Percentiles rank a stretch among this genome's conserved stretches.
Evolutionary conservation across 2,113 vertebrate species (phyloP).

Genomic region (Phylloscopus whistleri): DNA sequence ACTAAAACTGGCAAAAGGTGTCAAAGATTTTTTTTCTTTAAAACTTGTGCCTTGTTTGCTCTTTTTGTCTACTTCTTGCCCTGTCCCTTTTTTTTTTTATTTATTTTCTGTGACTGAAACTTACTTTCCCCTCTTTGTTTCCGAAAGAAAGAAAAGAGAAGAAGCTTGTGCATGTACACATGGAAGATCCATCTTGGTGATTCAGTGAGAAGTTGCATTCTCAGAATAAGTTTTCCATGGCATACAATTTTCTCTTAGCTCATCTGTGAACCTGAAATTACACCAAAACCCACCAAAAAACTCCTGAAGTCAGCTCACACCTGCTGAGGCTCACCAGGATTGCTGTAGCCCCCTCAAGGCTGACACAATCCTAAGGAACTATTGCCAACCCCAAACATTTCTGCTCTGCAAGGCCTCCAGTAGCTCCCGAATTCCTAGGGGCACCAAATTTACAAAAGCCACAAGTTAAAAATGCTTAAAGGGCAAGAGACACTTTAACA

Average conservation of each 20-base stretch:
- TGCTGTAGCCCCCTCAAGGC: neutral
- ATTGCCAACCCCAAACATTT: neutral
- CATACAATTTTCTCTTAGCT: neutral
- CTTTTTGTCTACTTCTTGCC: neutral
- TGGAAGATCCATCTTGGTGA: neutral
- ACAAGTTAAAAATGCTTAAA: neutral
- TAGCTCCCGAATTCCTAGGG: neutral
- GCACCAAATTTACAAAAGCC: neutral
- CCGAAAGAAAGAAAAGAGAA: neutral
- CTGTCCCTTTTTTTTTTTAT: too few species aligned
- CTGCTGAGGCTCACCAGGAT: neutral
- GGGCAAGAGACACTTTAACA: conserved; percentile 3
- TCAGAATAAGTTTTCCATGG: neutral
- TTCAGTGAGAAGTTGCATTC: neutral
- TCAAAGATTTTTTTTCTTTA: neutral
- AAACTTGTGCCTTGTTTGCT: neutral
- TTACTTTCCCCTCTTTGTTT: neutral
- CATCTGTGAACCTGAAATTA: neutral
- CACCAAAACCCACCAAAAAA: neutral
- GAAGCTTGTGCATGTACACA: neutral
- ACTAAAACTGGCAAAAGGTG: neutral
- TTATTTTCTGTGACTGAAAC: neutral
- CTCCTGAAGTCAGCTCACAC: neutral
- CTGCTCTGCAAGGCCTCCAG: neutral
- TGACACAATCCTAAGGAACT: neutral